Evolutionary conservation across 2,797 vertebrate species (phyloP), one percentile per base, ranked within the genome.

Genomic region (Centropyge bicolor): DNA sequence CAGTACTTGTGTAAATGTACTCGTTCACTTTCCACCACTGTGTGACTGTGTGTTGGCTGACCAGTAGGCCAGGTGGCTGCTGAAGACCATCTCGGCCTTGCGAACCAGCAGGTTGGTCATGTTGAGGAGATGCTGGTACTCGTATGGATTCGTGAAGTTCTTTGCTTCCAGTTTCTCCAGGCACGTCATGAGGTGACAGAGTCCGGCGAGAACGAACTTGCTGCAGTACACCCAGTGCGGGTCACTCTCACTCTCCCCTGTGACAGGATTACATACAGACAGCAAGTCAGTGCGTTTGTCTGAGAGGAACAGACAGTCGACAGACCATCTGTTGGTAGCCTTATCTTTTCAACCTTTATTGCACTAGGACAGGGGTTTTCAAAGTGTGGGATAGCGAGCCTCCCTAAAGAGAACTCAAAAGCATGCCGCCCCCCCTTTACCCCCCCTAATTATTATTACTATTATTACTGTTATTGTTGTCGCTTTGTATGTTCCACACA

Each of bases 221-320:
- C 95, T 95, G 86, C 95, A 95, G 87, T 92, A 91, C 17, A 95
- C 92, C 94, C 93, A 96, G 86, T 96, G 96, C 17, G 81, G 79
- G 81, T 94, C 89, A 27, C 92, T 94, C 54, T 93, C 91, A 19
- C 7, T 88, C 70, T 95, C 91, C 27, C 92, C 95, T 96, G 81
- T 59, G 16, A 90, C 54, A 80, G 41, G 27, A 52, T 49, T 8
- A 79, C 35, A 82, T 4, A 74, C 0, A 79, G 8, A 75, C 11
- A 66, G 36, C 6, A 27, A 13, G 8, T 20, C 19, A 48, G 49
- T 17, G 54, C 8, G 27, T 65, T 45, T 62, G 16, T 49, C 14
- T 49, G 24, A 51, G 36, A 43, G 43, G 20, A 24, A 43, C 17
- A 22, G 19, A 43, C 38, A 63, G 17, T 8, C 24, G 11, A 61